phyloP scores from a whole-genome alignment of 1,140 invertebrate species.

The Stegodyphus mimosarum region DNA sequence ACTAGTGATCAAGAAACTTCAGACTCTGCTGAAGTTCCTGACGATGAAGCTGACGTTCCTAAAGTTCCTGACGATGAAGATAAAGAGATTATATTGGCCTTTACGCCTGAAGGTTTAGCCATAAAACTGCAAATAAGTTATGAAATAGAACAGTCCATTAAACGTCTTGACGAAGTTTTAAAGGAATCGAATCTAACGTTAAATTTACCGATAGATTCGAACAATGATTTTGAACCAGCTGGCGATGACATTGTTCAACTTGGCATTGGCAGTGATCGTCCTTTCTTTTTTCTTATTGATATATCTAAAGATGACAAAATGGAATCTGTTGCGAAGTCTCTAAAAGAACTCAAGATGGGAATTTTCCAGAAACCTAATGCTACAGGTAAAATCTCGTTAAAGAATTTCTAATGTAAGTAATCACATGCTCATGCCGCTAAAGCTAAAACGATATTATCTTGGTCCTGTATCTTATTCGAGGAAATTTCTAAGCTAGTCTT shows the following conservation, averaged over 20 bases:
- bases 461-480: no score
- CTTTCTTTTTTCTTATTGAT: not conserved
- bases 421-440: no score
- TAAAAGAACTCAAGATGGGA: no score
- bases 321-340: not conserved
- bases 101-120: slow-evolving; percentile 30
- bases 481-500: no score
- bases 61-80: not conserved
- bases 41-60: no score
- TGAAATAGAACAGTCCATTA: slow-evolving; percentile 1
- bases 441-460: no score
- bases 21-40: no score
- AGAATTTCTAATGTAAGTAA: no score
- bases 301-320: not conserved
- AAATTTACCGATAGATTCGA: slow-evolving; percentile 20
- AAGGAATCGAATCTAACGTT: not conserved
- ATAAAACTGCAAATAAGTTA: slow-evolving; percentile 12
- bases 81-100: slow-evolving; percentile 9
- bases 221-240: not conserved
- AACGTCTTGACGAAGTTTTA: slow-evolving; percentile 21
- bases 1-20: no score
- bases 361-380: no score
- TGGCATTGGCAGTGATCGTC: not conserved
- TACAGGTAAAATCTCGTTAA: no score
- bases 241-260: slow-evolving; percentile 15